Base-by-base conservation (phyloP, 2,113 vertebrate genomes). In the Phyllostomus hastatus region DNA sequence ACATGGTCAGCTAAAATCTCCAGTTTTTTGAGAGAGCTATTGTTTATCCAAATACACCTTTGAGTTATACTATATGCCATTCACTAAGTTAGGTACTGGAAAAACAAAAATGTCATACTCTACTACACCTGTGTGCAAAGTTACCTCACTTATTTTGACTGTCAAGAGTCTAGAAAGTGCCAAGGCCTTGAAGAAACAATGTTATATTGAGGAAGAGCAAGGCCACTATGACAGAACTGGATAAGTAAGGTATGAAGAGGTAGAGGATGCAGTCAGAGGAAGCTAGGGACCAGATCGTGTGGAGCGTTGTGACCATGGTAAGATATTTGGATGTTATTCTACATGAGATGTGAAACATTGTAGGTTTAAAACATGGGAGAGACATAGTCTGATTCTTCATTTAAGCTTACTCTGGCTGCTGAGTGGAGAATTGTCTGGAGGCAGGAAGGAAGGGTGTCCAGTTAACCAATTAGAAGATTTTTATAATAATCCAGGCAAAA, bases 21-120 rank as follows among this genome's bases (percentile, higher is more conserved):
- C 10, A 81, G 6, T 50, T 43, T 76, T 82, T 90, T 52, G 76
- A 94, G 66, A 86, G 69, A 95, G 15, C 28, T n/a, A 89, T 83
- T 89, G 41, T 88, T 57, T 66, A 81, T 86, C 59, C n/a, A 87
- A 81, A 75, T 67, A 41, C 41, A 59, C 24, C 22, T 93, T 82
- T 67, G 84, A 43, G 41, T 94, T 79, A 75, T 12, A 70, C 46
- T 46, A 6, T 72, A 50, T 57, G 33, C 35, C 48, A 90, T 46
- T 66, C 15, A 35, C 28, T 66, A 83, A 90, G 35, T 79, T 64
- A 83, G 28, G 26, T 57, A 0, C 41, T 95, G 69, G 72, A 59
- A n/a, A 83, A 88, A 90, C n/a, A 85, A 88, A 94, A 64, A 61
- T 86, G 9, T 59, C 64, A 70, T 87, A 70, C 90, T 66, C 26